phyloP scores from a whole-genome alignment of 2,888 invertebrate genomes.

The Branchellion lobata region DNA sequence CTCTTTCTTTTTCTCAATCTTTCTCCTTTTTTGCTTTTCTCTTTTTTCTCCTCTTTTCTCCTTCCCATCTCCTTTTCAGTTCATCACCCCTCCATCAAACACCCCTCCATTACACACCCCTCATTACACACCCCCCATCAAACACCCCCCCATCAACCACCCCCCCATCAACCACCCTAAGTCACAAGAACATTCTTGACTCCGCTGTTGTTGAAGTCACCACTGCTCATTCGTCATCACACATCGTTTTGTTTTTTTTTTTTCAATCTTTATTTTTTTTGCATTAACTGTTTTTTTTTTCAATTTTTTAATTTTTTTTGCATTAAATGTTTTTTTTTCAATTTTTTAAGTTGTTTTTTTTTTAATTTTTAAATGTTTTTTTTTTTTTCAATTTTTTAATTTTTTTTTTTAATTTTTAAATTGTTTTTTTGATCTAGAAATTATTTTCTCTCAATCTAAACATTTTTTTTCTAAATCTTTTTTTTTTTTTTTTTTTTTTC shows the following conservation, averaged over 20 bases:
- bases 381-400: no score
- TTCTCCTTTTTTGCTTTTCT: background rate
- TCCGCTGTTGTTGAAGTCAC: background rate
- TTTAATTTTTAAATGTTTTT: no score
- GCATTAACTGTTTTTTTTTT: background rate
- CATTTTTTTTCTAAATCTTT: background rate
- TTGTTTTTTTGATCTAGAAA: no score
- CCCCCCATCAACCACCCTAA: background rate
- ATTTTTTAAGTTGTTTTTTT: background rate
- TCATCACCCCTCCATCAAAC: no score
- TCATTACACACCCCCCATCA: background rate
- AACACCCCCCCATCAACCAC: background rate
- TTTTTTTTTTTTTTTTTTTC: background rate
- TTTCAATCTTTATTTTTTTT: background rate
- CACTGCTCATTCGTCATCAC: no score
- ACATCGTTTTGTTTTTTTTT: background rate
- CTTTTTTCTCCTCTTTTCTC: background rate
- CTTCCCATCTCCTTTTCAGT: background rate
- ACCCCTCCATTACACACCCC: no score
- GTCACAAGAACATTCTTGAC: background rate
- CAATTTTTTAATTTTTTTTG: no score
- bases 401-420: no score
- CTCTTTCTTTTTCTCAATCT: background rate
- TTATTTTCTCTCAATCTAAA: background rate
- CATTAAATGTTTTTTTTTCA: no score